These are phyloP conservation scores for Diarsia rubi DNA, from an alignment of 2,888 invertebrate species.

Conservation along the genomic window DNA sequence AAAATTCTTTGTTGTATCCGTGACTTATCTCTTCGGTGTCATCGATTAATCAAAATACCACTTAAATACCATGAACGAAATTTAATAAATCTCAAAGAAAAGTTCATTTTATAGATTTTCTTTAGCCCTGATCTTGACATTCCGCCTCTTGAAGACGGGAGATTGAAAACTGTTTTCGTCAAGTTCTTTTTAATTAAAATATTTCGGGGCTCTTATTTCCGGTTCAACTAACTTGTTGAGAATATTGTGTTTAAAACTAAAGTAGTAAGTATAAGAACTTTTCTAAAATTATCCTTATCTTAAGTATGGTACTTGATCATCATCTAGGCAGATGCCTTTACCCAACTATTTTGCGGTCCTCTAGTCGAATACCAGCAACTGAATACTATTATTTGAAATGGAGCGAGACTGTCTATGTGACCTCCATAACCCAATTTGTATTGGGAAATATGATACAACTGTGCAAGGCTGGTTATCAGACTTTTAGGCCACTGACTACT, in stretches of 20 bases:
- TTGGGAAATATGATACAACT: too few species aligned
- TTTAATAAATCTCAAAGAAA: conserved; percentile 27
- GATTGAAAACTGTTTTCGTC: conserved; percentile 26
- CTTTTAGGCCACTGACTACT: too few species aligned
- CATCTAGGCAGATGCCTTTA: too few species aligned
- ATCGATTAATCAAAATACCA: conserved; percentile 24
- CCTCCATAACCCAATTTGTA: too few species aligned
- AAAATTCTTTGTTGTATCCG: conserved; percentile 8
- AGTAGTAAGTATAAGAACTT: background rate
- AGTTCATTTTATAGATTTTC: conserved; percentile 22
- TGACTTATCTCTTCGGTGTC: conserved; percentile 38
- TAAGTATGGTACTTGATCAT: too few species aligned
- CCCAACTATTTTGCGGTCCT: too few species aligned
- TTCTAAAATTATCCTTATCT: too few species aligned
- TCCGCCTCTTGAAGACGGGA: background rate
- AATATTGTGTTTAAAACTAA: background rate
- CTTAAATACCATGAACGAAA: conserved; percentile 12
- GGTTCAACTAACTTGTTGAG: background rate
- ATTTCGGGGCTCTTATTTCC: conserved; percentile 7
- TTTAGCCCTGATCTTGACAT: conserved; percentile 32
- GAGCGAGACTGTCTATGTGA: too few species aligned
- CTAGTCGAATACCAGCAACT: too few species aligned
- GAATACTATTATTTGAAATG: too few species aligned
- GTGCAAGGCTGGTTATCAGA: too few species aligned
- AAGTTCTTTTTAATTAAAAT: conserved; percentile 38